phyloP scores from a whole-genome alignment of 37 sponge, comb jelly and placozoan species.

The Amphimedon queenslandica region DNA sequence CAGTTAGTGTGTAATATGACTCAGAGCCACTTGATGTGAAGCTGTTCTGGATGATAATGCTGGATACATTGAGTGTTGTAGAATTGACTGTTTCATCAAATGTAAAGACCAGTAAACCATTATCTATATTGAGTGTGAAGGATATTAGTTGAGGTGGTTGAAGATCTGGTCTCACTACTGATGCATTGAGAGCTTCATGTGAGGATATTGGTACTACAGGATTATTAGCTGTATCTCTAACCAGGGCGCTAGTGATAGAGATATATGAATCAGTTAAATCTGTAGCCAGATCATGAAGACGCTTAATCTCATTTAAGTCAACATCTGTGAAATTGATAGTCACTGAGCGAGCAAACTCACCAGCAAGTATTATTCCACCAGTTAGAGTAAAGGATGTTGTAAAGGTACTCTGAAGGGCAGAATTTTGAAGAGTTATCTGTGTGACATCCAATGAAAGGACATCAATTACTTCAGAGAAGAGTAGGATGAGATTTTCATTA shows the following conservation, averaged over 20 bases:
- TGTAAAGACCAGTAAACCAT: slow-evolving; percentile 49
- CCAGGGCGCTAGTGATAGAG: slow-evolving; percentile 51
- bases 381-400: slow-evolving; percentile 58
- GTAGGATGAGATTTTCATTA: slow-evolving; percentile 53
- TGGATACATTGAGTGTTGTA: slow-evolving; percentile 54
- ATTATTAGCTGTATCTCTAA: slow-evolving; percentile 58
- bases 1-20: slow-evolving; percentile 45
- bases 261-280: slow-evolving; percentile 52
- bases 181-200: slow-evolving; percentile 37
- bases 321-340: slow-evolving; percentile 35
- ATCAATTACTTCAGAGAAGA: slow-evolving; percentile 74
- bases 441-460: slow-evolving; percentile 56
- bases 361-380: slow-evolving; percentile 43
- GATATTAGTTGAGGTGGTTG: slow-evolving; percentile 41
- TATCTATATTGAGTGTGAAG: slow-evolving; percentile 59
- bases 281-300: slow-evolving; percentile 60
- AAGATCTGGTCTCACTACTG: slow-evolving; percentile 56
- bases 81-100: slow-evolving; percentile 85
- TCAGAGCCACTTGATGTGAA: background rate
- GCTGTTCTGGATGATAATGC: slow-evolving; percentile 46
- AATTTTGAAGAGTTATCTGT: slow-evolving; percentile 68
- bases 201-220: slow-evolving; percentile 26
- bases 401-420: slow-evolving; percentile 7
- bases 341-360: slow-evolving; percentile 17
- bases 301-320: slow-evolving; percentile 74